Percentiles rank a stretch among this genome's conserved stretches.
These are phyloP conservation scores for Rhipidura dahli DNA, from an alignment of 2,113 vertebrate genomes.

Conservation along the genomic window DNA sequence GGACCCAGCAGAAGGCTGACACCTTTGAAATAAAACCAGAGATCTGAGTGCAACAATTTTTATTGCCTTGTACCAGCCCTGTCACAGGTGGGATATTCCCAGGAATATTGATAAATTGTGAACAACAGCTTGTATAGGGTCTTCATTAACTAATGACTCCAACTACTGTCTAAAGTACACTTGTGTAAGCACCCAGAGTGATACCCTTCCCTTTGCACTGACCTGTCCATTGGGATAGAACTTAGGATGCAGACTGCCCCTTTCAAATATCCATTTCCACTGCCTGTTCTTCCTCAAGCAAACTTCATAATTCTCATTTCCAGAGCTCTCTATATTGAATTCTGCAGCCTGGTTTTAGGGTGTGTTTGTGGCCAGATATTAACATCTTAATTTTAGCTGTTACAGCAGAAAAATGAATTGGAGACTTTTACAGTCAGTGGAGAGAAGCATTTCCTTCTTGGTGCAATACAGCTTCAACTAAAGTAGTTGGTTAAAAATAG, in stretches of 20 bases:
- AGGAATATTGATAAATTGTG: neutral
- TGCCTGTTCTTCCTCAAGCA: neutral
- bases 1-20: neutral
- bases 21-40: neutral
- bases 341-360: neutral
- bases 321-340: neutral
- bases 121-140: neutral
- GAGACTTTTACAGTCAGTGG: neutral
- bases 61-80: neutral
- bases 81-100: rapidly evolving
- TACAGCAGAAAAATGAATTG: neutral
- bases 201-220: neutral
- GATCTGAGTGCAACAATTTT: neutral
- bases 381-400: neutral
- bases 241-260: neutral
- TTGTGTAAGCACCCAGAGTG: neutral
- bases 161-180: neutral
- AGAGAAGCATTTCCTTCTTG: neutral
- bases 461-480: neutral
- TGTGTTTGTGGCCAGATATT: neutral
- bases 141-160: neutral
- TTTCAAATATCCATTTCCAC: neutral
- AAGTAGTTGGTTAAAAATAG: neutral
- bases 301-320: neutral
- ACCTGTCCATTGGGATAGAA: neutral